phyloP scores from a whole-genome alignment of 2,888 invertebrate genomes.

The Strigamia maritima region DNA sequence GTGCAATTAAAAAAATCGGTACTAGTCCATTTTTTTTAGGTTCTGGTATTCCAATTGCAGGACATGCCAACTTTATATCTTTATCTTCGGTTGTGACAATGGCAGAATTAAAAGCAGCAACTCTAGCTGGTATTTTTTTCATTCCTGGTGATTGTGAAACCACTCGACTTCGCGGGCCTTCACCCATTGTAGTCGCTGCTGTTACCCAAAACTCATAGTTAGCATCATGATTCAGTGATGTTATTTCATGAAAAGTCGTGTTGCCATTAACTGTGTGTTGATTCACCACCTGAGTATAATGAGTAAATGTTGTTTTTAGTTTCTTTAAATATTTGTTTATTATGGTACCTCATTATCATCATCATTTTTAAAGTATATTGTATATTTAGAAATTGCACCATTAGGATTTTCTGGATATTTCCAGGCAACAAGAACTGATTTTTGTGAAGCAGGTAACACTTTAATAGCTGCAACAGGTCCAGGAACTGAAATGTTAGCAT shows the following conservation, averaged over 20 bases:
- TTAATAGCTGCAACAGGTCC: slow-evolving; percentile 1
- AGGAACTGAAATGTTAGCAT: neutral
- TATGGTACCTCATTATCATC: neutral
- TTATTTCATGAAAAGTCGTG: neutral
- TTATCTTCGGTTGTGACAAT: slow-evolving; percentile 49
- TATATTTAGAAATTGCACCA: slow-evolving; percentile 14
- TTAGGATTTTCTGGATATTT: slow-evolving; percentile 11
- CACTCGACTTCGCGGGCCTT: neutral
- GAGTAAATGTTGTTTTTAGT: neutral
- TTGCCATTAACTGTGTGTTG: neutral
- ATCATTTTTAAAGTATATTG: neutral
- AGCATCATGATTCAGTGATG: neutral
- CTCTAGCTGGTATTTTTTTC: slow-evolving; percentile 49
- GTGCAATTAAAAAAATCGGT: neutral
- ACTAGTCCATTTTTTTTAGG: slow-evolving; percentile 49
- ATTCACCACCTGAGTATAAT: neutral
- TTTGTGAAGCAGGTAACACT: neutral
- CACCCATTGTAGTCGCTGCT: neutral
- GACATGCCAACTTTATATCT: slow-evolving; percentile 49
- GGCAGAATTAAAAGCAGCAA: slow-evolving; percentile 50
- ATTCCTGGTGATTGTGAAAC: neutral
- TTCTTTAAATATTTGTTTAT: neutral
- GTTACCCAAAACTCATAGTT: slow-evolving; percentile 1
- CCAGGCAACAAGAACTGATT: slow-evolving; percentile 5
- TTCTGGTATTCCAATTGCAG: slow-evolving; percentile 50